Base-by-base conservation (phyloP, 2,797 vertebrate genomes). In the Pseudotriccus pelzelni region DNA sequence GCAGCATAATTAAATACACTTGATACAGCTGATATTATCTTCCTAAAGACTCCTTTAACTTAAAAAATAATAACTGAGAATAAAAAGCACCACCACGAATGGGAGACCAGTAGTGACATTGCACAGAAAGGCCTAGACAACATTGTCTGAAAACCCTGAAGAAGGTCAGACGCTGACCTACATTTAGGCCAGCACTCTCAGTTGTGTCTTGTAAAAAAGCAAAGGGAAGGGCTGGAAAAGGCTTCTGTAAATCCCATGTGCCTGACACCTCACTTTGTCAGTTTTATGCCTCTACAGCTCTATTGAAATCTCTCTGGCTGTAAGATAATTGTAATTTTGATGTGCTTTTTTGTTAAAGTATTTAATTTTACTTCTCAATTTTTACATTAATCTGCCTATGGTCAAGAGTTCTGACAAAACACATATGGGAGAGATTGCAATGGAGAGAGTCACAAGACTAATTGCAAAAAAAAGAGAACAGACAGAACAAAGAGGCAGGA, bases 1-100 rank as follows among this genome's bases (percentile, higher is more conserved):
- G 18, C 27, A 27, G 5, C 46, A 12, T 72, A 55, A 83, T 96
- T 95, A 95, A 96, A 87, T 93, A 88, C 73, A 36, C 32, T 95
- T 88, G 60, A 93, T 96, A 89, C 69, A 75, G 34, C 78, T 95
- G 49, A 84, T 96, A 70, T 62, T 96, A 68, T 85, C 84, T 96
- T 87, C 79, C 80, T 94, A 72, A 78, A 67, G 43, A 24, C 24
- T 85, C 32, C n/a, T 90, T 64, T 80, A 76, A 43, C 68, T 91
- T 91, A 85, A 95, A 96, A 94, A 93, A 94, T 87, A 96, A 84
- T 74, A 92, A 81, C 85, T 84, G 80, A 92, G 60, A 94, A 84
- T 90, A 91, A 78, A 87, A 90, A 85, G 90, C 90, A 95, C 60
- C n/a, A 63, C 56, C 17, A 34, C 62, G 90, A 66, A 82, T 87